Evolutionary conservation across 2,888 invertebrate genomes (phyloP).

Genomic region (Ophion obscuratus): DNA sequence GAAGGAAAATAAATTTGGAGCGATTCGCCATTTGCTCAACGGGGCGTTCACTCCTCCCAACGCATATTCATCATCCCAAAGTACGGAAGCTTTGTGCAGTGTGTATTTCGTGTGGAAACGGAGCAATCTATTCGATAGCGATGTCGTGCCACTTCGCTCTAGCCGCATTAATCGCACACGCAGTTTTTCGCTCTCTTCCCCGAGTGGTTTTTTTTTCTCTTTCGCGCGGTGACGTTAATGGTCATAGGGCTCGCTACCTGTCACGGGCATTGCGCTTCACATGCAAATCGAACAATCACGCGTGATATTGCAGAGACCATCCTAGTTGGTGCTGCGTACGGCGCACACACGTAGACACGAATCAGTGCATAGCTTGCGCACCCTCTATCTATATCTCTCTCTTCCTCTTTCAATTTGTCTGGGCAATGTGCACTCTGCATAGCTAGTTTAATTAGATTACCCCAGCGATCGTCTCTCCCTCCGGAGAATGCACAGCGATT

Average conservation of each 20-base stretch:
- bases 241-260: constrained; percentile 71
- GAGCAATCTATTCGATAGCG: constrained; percentile 25
- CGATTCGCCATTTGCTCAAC: no score
- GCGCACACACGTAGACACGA: neutral
- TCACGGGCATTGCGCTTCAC: constrained; percentile 74
- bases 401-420: constrained; percentile 33
- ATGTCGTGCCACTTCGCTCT: constrained; percentile 14
- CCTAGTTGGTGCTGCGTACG: constrained; percentile 17
- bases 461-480: constrained; percentile 47
- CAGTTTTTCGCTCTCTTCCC: constrained; percentile 28
- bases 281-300: constrained; percentile 80
- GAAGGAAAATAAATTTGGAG: no score
- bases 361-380: neutral
- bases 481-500: constrained; percentile 18
- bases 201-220: neutral
- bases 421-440: constrained; percentile 64
- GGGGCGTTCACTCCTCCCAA: neutral
- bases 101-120: constrained; percentile 1
- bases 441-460: constrained; percentile 79
- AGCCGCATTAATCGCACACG: constrained; percentile 15
- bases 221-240: constrained; percentile 72
- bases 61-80: neutral
- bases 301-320: constrained; percentile 70
- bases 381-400: constrained; percentile 3
- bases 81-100: neutral